phyloP scores from a whole-genome alignment of 64 coral and sea anemone species.

The Pocillopora verrucosa region DNA sequence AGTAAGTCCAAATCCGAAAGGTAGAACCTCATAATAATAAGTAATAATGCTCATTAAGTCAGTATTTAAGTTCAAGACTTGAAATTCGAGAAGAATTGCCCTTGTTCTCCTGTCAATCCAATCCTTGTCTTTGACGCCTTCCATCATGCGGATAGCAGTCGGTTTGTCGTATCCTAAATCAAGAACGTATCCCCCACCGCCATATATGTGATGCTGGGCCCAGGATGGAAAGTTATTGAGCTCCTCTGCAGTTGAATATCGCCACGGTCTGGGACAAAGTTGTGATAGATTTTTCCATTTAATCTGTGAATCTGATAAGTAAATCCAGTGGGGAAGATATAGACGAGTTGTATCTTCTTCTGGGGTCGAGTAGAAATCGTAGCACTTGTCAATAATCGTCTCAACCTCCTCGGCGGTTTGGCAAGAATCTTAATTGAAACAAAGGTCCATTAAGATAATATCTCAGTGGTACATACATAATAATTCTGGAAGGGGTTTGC shows the following conservation, averaged over 20 bases:
- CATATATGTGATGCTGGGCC: conserved; percentile 28
- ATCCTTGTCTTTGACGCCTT: conserved; percentile 30
- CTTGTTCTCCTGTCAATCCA: conserved; percentile 40
- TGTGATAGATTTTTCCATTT: conserved; percentile 6
- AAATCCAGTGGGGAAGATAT: conserved; percentile 22
- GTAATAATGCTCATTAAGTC: conserved; percentile 25
- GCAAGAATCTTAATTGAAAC: neutral
- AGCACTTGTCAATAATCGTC: conserved; percentile 3
- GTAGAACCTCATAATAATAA: conserved; percentile 24
- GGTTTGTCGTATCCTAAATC: conserved; percentile 16
- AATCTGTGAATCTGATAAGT: neutral
- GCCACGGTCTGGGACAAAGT: conserved; percentile 29
- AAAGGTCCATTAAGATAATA: neutral
- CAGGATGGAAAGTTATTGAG: conserved; percentile 24
- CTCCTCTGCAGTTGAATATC: conserved; percentile 6
- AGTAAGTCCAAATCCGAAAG: conserved; percentile 18
- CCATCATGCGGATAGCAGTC: conserved; percentile 24
- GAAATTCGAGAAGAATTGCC: conserved; percentile 35
- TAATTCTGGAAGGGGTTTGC: neutral
- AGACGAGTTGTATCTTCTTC: conserved; percentile 36
- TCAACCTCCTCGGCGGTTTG: neutral
- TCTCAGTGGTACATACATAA: neutral
- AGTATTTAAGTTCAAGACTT: conserved; percentile 35
- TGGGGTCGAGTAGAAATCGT: conserved; percentile 25
- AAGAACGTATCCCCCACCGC: conserved; percentile 31